phyloP scores from a whole-genome alignment of 2,113 vertebrate species.

The Hystrix cristata region DNA sequence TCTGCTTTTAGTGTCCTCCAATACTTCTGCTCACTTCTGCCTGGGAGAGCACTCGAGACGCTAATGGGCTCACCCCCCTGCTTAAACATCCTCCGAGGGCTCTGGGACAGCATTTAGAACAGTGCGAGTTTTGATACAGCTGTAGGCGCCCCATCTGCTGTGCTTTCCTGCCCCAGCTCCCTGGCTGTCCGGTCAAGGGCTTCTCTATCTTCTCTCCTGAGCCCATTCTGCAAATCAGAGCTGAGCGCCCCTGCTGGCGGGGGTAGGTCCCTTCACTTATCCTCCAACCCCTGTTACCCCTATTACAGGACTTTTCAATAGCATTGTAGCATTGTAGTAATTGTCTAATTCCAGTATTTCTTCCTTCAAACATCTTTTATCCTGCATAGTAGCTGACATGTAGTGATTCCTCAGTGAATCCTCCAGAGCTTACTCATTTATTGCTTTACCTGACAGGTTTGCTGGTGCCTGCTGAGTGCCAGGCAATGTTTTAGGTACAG shows the following conservation, averaged over 20 bases:
- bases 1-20: background rate
- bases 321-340: background rate
- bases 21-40: background rate
- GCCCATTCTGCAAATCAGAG: background rate
- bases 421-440: background rate
- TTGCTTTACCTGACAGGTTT: background rate
- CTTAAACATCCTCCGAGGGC: background rate
- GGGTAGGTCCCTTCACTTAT: background rate
- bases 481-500: background rate
- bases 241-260: background rate
- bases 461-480: background rate
- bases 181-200: background rate
- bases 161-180: background rate
- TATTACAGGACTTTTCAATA: background rate
- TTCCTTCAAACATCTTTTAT: background rate
- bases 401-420: background rate
- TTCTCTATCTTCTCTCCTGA: background rate
- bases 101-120: background rate
- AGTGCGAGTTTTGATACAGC: background rate
- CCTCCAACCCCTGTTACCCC: background rate
- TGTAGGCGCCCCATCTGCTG: background rate
- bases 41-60: background rate
- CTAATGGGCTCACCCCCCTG: background rate
- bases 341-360: background rate
- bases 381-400: background rate